Conservation (phyloP, 2,888 invertebrate species). For the Chirona hameri region DNA sequence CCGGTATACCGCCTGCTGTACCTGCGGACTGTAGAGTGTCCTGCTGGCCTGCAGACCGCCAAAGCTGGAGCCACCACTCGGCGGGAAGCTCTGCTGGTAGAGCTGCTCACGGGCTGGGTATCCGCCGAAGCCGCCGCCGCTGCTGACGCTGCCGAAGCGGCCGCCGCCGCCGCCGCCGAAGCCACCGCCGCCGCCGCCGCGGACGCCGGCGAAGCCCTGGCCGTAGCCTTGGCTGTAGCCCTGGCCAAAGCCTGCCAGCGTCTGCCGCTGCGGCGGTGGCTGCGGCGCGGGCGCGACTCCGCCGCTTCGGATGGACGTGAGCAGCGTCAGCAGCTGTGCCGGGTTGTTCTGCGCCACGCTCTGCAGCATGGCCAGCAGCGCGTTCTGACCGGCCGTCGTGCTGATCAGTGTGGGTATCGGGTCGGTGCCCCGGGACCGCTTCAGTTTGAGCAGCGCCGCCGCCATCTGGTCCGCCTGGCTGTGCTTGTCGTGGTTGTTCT, state of each 20-base stretch:
- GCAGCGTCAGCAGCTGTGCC: slow-evolving; percentile 14
- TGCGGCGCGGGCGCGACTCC: background rate
- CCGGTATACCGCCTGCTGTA: slow-evolving; percentile 12
- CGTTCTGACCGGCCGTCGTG: slow-evolving; percentile 5
- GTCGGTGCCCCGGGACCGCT: slow-evolving; percentile 9
- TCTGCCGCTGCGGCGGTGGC: background rate
- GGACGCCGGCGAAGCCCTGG: too few species aligned
- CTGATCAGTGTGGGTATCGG: slow-evolving; percentile 24
- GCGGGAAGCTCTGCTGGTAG: background rate
- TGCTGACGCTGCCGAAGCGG: background rate
- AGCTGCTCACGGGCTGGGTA: background rate
- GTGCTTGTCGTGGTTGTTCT: slow-evolving; percentile 24
- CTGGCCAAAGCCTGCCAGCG: background rate
- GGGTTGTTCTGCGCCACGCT: slow-evolving; percentile 28
- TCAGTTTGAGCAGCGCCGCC: slow-evolving; percentile 27
- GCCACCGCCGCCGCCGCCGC: background rate
- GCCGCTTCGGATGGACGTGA: background rate
- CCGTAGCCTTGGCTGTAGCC: background rate
- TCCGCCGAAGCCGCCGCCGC: background rate
- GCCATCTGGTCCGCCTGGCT: slow-evolving; percentile 12
- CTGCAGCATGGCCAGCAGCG: slow-evolving; percentile 26
- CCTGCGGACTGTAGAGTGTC: slow-evolving; percentile 22
- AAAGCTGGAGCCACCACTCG: background rate
- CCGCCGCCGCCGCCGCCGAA: background rate
- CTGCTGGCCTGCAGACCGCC: background rate